Evolutionary conservation across 2,113 vertebrate genomes (phyloP).

Genomic region (Etia nguti): DNA sequence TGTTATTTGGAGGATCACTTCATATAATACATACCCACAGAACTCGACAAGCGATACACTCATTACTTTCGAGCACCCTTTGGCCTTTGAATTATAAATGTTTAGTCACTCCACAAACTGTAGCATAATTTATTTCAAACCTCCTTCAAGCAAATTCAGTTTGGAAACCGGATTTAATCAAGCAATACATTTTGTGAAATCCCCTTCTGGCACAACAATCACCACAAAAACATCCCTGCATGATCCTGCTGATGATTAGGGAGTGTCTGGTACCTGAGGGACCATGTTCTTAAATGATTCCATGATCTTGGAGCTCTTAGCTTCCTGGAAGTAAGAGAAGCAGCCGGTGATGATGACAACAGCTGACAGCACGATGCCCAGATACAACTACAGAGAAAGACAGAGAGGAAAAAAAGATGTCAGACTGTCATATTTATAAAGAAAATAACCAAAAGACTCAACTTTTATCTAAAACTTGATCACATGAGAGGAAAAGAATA

Average conservation of each 20-base stretch:
- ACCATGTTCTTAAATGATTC: constrained; percentile 96
- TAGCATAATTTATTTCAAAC: background rate
- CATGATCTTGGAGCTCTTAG: constrained; percentile 95
- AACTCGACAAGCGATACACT: fast-evolving
- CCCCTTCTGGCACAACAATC: background rate
- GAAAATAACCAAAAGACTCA: background rate
- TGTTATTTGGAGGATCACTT: background rate
- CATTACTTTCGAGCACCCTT: background rate
- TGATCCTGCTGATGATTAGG: background rate
- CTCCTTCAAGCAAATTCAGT: background rate
- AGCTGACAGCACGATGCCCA: constrained; percentile 86
- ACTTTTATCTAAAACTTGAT: constrained; percentile 1
- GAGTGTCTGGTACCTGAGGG: constrained; percentile 75
- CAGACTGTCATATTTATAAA: background rate
- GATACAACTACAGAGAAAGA: constrained; percentile 72
- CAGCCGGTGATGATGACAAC: constrained; percentile 90
- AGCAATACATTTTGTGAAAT: fast-evolving
- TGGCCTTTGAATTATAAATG: background rate
- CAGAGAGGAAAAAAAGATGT: background rate
- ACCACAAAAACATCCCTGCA: background rate
- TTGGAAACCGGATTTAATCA: background rate
- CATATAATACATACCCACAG: fast-evolving
- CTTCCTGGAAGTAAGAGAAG: constrained; percentile 93
- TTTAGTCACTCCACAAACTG: background rate
- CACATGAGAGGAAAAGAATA: background rate